phyloP scores from a whole-genome alignment of 2,888 invertebrate genomes.

The Agrotis segetum region DNA sequence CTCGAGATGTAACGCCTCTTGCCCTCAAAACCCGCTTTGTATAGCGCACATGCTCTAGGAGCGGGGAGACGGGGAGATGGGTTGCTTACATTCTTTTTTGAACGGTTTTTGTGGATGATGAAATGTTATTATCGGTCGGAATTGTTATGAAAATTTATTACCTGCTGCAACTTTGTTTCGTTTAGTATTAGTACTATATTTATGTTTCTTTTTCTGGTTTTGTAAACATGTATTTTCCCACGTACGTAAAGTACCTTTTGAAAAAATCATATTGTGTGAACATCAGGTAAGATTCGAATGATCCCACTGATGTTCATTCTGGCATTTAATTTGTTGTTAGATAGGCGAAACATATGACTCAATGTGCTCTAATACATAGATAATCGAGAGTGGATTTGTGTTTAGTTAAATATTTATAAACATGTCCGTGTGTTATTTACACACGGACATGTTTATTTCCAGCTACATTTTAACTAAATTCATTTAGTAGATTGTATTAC shows the following conservation, averaged over 20 bases:
- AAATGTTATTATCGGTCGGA: constrained; percentile 12
- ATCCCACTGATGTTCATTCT: background rate
- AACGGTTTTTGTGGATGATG: constrained; percentile 17
- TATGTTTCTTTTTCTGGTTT: too few species aligned
- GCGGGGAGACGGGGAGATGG: constrained; percentile 10
- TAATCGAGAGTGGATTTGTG: background rate
- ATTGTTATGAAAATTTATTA: background rate
- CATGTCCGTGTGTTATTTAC: too few species aligned
- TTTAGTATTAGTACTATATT: too few species aligned
- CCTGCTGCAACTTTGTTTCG: background rate
- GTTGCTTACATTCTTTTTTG: constrained; percentile 28
- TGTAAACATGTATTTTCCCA: too few species aligned
- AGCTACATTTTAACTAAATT: background rate
- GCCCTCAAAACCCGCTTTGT: constrained; percentile 71
- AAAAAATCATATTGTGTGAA: too few species aligned
- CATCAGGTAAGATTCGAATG: too few species aligned
- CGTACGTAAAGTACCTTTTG: too few species aligned
- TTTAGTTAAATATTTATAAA: too few species aligned
- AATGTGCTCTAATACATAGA: too few species aligned
- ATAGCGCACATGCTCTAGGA: constrained; percentile 31
- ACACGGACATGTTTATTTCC: too few species aligned
- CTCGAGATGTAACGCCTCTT: constrained; percentile 70
- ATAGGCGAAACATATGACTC: background rate
- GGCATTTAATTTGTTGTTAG: background rate
- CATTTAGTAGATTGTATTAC: background rate